A percentile compares a stretch with the other conserved stretches of the same genome.
Conservation (phyloP, 2,797 vertebrate genomes). For the Erethizon dorsatum region DNA sequence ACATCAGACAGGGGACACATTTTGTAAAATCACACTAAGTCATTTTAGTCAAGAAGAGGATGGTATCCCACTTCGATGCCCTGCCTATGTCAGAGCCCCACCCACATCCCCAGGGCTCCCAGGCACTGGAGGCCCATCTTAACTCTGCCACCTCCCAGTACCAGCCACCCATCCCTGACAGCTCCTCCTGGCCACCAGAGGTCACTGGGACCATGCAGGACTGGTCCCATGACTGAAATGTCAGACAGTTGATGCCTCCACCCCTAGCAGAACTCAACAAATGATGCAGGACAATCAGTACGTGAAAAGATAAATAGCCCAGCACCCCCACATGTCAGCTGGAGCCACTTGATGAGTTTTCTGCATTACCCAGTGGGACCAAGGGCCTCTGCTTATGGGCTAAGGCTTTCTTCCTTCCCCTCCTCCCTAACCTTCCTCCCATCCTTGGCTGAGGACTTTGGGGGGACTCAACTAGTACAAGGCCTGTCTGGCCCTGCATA, state of each 20-base stretch:
- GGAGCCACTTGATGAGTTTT: neutral
- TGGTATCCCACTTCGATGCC: neutral
- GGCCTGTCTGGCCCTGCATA: slow-evolving; percentile 63
- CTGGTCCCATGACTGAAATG: neutral
- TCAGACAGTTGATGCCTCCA: neutral
- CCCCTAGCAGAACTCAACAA: neutral
- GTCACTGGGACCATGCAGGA: neutral
- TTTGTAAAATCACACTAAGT: neutral
- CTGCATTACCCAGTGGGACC: rapidly evolving
- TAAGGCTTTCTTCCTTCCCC: neutral
- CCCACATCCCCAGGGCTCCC: neutral
- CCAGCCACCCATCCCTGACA: neutral
- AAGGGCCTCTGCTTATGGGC: neutral
- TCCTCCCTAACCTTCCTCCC: neutral
- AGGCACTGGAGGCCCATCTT: rapidly evolving
- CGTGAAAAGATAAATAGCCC: neutral
- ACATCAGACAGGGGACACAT: neutral
- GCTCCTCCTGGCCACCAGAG: neutral
- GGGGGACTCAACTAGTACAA: neutral
- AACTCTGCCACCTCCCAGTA: neutral
- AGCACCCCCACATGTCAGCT: neutral
- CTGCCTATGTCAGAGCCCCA: rapidly evolving
- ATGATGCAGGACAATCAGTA: neutral
- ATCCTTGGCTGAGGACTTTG: neutral
- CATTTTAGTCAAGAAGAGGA: neutral